These are phyloP conservation scores for Drosophila borealis DNA, from an alignment of 2,888 invertebrate genomes.

Conservation along the genomic window DNA sequence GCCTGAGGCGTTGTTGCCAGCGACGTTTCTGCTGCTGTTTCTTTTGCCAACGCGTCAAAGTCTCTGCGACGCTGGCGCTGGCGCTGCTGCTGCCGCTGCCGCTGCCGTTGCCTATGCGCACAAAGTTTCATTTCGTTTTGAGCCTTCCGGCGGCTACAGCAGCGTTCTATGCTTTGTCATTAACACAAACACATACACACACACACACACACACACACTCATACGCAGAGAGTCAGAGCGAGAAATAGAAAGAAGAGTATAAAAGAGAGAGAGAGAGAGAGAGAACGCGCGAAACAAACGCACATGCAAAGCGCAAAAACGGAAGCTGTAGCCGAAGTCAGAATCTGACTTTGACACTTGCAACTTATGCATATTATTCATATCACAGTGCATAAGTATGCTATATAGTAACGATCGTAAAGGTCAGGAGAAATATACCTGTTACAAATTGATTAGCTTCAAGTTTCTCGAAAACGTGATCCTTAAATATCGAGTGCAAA, in stretches of 20 bases:
- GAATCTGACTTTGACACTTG: constrained; percentile 67
- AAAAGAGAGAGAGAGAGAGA: constrained; percentile 12
- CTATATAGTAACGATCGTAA: not conserved
- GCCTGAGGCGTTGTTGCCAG: constrained; percentile 61
- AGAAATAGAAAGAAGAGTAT: constrained; percentile 10
- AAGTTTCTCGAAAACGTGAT: too few relatives aligned
- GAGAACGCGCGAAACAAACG: constrained; percentile 21
- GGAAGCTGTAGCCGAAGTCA: constrained; percentile 42
- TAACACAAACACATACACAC: constrained; percentile 73
- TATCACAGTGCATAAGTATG: not conserved
- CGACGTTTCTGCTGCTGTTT: constrained; percentile 51
- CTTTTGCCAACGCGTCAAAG: constrained; percentile 75
- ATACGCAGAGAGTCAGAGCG: constrained; percentile 16
- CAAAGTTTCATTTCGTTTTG: constrained; percentile 80
- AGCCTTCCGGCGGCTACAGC: constrained; percentile 60
- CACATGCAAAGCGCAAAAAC: constrained; percentile 47
- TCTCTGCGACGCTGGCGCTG: constrained; percentile 56
- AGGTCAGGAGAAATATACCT: not conserved
- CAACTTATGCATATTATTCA: constrained; percentile 13
- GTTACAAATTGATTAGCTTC: not conserved
- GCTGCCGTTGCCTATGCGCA: constrained; percentile 70
- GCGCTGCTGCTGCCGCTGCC: constrained; percentile 22
- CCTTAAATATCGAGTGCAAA: too few relatives aligned
- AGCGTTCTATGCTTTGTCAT: constrained; percentile 80
- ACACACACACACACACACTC: constrained; percentile 22